These are phyloP conservation scores for Brassicogethes aeneus DNA, from an alignment of 2,888 invertebrate genomes.

Conservation along the genomic window DNA sequence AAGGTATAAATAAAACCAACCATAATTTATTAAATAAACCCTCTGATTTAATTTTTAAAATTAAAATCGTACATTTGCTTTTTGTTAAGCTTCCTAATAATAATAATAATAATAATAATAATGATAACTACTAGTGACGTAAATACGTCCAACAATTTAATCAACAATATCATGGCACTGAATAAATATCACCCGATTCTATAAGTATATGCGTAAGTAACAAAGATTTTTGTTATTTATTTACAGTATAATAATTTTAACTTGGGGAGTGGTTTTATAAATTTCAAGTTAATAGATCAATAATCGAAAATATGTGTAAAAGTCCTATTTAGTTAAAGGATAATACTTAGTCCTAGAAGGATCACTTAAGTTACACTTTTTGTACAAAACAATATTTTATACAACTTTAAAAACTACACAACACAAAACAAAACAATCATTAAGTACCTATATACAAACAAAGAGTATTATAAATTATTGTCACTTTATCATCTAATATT, in stretches of 20 bases:
- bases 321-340: conserved; percentile 20
- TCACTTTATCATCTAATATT: no score
- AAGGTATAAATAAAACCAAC: conserved; percentile 19
- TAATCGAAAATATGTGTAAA: neutral
- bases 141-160: conserved; percentile 41
- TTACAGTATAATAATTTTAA: conserved; percentile 22
- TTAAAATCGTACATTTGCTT: conserved; percentile 39
- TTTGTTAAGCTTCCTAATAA: conserved; percentile 38
- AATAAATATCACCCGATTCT: conserved; percentile 46
- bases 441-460: neutral
- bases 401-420: neutral
- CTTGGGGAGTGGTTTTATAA: conserved; percentile 1
- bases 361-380: conserved; percentile 18
- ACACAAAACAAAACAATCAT: neutral
- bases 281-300: conserved; percentile 22
- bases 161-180: conserved; percentile 45
- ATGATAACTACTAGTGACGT: conserved; percentile 41
- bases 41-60: conserved; percentile 42
- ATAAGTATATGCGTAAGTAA: conserved; percentile 41
- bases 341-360: conserved; percentile 3
- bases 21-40: conserved; percentile 38
- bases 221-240: conserved; percentile 34
- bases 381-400: conserved; percentile 20
- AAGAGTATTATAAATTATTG: neutral
- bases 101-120: conserved; percentile 35